These are phyloP conservation scores for Steatornis caripensis DNA, from an alignment of 2,113 vertebrate species.

Conservation along the genomic window DNA sequence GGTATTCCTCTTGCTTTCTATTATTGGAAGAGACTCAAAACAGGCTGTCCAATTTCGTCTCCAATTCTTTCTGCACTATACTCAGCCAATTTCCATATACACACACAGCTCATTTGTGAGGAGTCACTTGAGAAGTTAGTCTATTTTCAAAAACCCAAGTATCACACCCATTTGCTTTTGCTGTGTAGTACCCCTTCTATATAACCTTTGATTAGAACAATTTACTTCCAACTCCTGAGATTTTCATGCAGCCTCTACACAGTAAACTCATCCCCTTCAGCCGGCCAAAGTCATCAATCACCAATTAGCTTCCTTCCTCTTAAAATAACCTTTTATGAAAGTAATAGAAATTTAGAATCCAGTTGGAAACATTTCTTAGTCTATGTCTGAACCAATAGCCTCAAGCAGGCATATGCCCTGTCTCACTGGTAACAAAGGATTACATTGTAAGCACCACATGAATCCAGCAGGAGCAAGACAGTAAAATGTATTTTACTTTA, in stretches of 20 bases:
- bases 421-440: background rate
- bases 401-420: background rate
- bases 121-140: background rate
- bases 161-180: background rate
- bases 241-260: background rate
- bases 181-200: background rate
- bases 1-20: background rate
- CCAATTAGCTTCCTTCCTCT: background rate
- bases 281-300: background rate
- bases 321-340: background rate
- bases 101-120: background rate
- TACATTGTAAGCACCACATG: background rate
- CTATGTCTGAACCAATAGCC: rapidly evolving
- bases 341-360: background rate
- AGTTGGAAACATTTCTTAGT: background rate
- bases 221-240: background rate
- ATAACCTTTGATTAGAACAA: background rate
- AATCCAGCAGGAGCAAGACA: background rate
- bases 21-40: background rate
- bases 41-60: background rate
- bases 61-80: background rate
- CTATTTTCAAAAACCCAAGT: background rate
- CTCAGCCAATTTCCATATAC: background rate
- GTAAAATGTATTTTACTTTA: background rate
- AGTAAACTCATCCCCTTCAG: background rate